These are phyloP conservation scores for Geodia barretti DNA, from an alignment of 37 sponge, comb jelly and placozoan genomes.

Conservation along the genomic window DNA sequence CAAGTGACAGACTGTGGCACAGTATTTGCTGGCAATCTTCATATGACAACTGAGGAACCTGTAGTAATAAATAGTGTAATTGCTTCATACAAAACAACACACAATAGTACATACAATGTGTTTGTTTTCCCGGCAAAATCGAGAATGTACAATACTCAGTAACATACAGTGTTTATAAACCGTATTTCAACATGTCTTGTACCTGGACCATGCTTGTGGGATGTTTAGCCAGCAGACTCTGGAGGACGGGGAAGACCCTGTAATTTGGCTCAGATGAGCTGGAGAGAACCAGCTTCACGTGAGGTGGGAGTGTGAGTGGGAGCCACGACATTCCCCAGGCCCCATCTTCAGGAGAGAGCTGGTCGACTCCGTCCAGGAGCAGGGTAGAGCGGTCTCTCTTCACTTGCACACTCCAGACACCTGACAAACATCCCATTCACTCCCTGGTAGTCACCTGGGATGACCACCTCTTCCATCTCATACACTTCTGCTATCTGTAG, in stretches of 20 bases:
- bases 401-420: slow-evolving; percentile 12
- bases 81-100: background rate
- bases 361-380: slow-evolving; percentile 81
- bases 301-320: slow-evolving; percentile 55
- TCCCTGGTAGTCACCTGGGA: slow-evolving; percentile 49
- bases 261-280: slow-evolving; percentile 57
- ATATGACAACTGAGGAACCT: slow-evolving; percentile 47
- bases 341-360: slow-evolving; percentile 70
- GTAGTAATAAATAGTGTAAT: background rate
- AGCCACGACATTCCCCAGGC: slow-evolving; percentile 80
- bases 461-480: slow-evolving; percentile 10
- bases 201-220: slow-evolving; percentile 35
- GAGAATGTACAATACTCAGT: background rate
- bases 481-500: slow-evolving; percentile 22
- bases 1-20: slow-evolving; percentile 17
- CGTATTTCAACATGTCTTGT: background rate
- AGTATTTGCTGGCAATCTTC: slow-evolving; percentile 44
- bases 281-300: slow-evolving; percentile 80
- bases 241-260: slow-evolving; percentile 56
- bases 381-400: slow-evolving; percentile 52
- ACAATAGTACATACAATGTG: background rate
- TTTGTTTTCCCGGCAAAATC: background rate
- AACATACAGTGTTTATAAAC: background rate
- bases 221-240: slow-evolving; percentile 36
- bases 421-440: slow-evolving; percentile 13